Evolutionary conservation across 2,888 invertebrate species (phyloP), one percentile per base, ranked within the genome.

Genomic region (Heliconius ismenius): DNA sequence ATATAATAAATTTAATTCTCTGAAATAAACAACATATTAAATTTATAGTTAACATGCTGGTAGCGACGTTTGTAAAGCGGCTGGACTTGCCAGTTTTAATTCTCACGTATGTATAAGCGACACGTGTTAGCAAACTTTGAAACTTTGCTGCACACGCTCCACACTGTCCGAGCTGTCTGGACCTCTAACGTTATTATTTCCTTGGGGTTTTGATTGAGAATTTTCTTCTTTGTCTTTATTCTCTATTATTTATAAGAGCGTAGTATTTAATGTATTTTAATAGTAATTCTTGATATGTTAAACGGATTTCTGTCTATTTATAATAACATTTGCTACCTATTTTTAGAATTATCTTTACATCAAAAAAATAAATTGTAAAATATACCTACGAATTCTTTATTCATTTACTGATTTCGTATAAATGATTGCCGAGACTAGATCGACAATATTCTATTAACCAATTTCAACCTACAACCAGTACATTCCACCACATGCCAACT

Each of bases 41-140:
- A n/a, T 36, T 36, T 65, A 13, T 24, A n/a, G n/a, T 67, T 24
- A 26, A 26, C 15, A 39, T 26, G n/a, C 67, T 39, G 67, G 13
- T 24, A 39, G n/a, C 39, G 15, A 39, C 24, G 7, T 67, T 9
- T 36, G 65, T 65, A 65, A 39, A 67, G 24, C 67, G 67, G 24
- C 24, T 67, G n/a, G 24, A 24, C 24, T 65, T 24, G 36, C 28
- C 58, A 32, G 32, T 70, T 70, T 70, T 70, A 58, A 70, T 70
- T 70, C 73, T 43, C 73, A 73, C 73, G 73, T 73, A 73, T 49
- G 62, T 73, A 58, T 58, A 39, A 73, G 43, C 43, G 73, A 43
- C 73, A 73, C 43, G 62, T 73, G 73, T 43, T 73, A 13, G 26
- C 62, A 73, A 73, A 73, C 73, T 73, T 43, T 21, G 39, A 26